A percentile compares a stretch with the other conserved stretches of the same genome.
phyloP scores from a whole-genome alignment of 2,113 vertebrate species.

The Narcine bancroftii region DNA sequence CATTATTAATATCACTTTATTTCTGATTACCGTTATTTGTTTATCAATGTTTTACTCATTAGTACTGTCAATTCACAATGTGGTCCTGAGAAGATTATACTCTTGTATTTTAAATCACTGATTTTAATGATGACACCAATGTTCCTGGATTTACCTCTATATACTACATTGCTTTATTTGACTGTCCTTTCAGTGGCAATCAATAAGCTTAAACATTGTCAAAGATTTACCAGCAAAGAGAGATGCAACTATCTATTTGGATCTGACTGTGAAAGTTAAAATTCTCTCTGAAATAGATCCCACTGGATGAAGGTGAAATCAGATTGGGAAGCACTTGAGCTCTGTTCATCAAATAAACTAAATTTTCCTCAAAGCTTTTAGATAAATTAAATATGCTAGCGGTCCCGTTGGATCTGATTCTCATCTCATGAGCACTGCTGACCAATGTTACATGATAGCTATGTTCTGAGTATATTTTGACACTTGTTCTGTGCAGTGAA shows the following conservation, averaged over 20 bases:
- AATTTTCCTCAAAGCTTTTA: neutral
- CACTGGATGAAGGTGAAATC: neutral
- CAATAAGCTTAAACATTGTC: neutral
- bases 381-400: neutral
- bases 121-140: neutral
- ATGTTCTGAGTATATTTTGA: conserved; percentile 8
- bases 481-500: neutral
- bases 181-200: neutral
- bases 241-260: neutral
- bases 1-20: neutral
- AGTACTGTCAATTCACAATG: neutral
- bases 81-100: neutral
- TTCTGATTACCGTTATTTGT: neutral
- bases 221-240: neutral
- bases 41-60: neutral
- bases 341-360: neutral
- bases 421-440: neutral
- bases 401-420: neutral
- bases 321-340: neutral
- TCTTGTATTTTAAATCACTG: neutral
- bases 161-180: neutral
- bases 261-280: neutral
- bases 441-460: neutral
- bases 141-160: neutral
- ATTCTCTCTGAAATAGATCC: neutral